Percentiles rank a stretch among this genome's conserved stretches.
phyloP scores from a whole-genome alignment of 2,113 vertebrate species.

The Myrmophylax atrothorax region DNA sequence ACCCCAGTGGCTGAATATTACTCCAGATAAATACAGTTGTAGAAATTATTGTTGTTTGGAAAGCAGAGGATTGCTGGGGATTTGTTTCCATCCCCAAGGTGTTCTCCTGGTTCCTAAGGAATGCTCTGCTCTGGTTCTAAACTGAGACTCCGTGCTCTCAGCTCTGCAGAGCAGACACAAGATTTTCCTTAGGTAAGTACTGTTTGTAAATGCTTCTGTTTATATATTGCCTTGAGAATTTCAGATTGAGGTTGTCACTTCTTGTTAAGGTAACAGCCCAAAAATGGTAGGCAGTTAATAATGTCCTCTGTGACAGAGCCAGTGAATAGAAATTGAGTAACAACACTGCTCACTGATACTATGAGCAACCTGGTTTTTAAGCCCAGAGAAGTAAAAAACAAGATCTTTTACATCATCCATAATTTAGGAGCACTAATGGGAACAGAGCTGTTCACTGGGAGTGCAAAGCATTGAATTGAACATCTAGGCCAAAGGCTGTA shows the following conservation, averaged over 20 bases:
- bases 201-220: background rate
- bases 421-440: background rate
- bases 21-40: background rate
- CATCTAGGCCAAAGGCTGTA: background rate
- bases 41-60: background rate
- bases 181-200: background rate
- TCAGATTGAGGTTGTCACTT: background rate
- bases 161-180: background rate
- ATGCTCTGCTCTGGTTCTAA: background rate
- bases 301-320: fast-evolving
- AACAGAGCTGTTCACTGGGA: background rate
- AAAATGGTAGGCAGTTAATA: background rate
- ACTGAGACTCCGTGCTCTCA: background rate
- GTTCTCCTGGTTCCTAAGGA: background rate
- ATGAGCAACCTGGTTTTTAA: background rate
- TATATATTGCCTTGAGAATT: background rate
- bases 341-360: no score
- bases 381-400: background rate
- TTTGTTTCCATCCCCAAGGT: background rate
- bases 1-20: background rate
- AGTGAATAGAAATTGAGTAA: background rate
- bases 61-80: background rate
- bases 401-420: background rate
- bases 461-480: background rate
- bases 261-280: background rate